A percentile compares a stretch with the other conserved stretches of the same genome.
Evolutionary conservation across 64 coral and sea anemone species (phyloP).

Genomic region (Stichodactyla helianthus): DNA sequence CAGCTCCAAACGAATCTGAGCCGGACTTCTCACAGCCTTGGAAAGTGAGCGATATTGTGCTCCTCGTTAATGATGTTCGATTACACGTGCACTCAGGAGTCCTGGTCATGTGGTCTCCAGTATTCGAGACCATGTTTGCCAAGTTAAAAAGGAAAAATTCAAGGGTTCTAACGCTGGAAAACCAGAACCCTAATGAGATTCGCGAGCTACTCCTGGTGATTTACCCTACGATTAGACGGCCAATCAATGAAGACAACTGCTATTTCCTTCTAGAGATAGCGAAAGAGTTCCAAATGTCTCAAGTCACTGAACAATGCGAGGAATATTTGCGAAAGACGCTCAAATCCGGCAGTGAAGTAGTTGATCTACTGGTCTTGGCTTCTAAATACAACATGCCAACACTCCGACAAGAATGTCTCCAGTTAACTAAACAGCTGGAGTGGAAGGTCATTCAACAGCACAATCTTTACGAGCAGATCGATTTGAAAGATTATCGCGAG

Average conservation of each 20-base stretch:
- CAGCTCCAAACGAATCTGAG: neutral
- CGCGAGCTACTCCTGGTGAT: slow-evolving; percentile 27
- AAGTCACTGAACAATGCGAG: slow-evolving; percentile 43
- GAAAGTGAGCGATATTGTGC: slow-evolving; percentile 43
- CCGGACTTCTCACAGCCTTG: slow-evolving; percentile 49
- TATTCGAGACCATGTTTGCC: slow-evolving; percentile 30
- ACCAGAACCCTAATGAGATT: slow-evolving; percentile 15
- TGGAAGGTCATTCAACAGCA: neutral
- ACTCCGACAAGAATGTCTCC: slow-evolving; percentile 4
- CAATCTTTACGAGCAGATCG: neutral
- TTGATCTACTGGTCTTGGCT: slow-evolving; percentile 11
- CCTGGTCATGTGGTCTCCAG: slow-evolving; percentile 42
- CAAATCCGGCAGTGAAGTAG: neutral
- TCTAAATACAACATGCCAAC: slow-evolving; percentile 5
- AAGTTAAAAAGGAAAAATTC: slow-evolving; percentile 32
- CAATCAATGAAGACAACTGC: slow-evolving; percentile 19
- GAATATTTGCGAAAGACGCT: neutral
- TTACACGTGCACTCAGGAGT: slow-evolving; percentile 47
- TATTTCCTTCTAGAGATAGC: slow-evolving; percentile 27
- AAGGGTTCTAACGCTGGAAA: slow-evolving; percentile 12
- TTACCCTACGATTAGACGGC: slow-evolving; percentile 21
- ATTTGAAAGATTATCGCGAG: neutral
- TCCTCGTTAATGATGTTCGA: slow-evolving; percentile 31
- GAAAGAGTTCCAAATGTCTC: slow-evolving; percentile 19
- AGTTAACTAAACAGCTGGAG: neutral